Evolutionary conservation across 2,113 vertebrate genomes (phyloP), one percentile per base, ranked within the genome.

Genomic region (Turnix velox): DNA sequence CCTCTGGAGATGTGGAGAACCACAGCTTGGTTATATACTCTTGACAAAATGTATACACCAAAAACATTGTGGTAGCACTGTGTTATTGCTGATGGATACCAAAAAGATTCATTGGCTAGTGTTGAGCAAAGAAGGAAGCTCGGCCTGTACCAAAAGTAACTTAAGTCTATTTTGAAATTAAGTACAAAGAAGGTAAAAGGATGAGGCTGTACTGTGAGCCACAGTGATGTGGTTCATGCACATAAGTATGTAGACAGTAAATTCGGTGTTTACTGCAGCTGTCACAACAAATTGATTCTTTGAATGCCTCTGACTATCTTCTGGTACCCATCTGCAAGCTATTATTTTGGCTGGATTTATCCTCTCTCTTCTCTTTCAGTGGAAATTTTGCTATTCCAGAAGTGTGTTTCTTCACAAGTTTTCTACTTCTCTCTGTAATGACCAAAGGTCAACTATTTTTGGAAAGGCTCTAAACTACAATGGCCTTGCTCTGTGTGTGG

Each of bases 251-350:
- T 31, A 68, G 85, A 83, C 76, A 92, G 66, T 73, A 71, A 92
- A 90, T 94, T 90, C 67, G 40, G 39, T 65, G 28, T 88, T 95
- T 90, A 71, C 39, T 76, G 80, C 73, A 58, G 63, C n/a, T 5
- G 0, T 54, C 0, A 0, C 68, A 80, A 81, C 42, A 69, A 84
- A 58, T 18, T 66, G 76, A 65, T 92, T 92, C 88, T 90, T 80
- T 84, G 86, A 80, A 86, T 61, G 55, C 46, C 46, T 90, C 51
- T 90, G 79, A 40, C 14, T 77, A 1, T 9, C 49, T 83, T 45
- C 37, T 78, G 45, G n/a, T 73, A 69, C 51, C 45, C 79, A 69
- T 86, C 51, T 86, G 79, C 23, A 80, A 83, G 31, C 49, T 83
- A 39, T 83, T 84, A 73, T 74, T 91, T 57, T 39, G 31, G n/a